Evolutionary conservation across 2,888 invertebrate genomes (phyloP).

Genomic region (Tiphia femorata): DNA sequence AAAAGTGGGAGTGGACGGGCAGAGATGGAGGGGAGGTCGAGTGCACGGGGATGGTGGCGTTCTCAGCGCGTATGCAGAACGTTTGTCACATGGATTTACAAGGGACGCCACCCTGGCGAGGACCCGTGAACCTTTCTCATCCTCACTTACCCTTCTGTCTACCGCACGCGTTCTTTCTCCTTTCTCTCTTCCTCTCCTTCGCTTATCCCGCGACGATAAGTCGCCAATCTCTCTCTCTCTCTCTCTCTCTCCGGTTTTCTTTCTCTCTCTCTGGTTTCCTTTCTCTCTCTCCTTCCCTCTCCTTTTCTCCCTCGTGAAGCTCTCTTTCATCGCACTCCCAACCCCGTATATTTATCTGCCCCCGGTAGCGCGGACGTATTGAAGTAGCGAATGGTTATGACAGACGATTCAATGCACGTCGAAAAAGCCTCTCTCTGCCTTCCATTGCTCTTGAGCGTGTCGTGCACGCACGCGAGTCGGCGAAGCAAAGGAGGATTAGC

Average conservation of each 20-base stretch:
- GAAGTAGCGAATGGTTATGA: slow-evolving; percentile 38
- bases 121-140: too few species aligned
- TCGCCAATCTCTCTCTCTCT: neutral
- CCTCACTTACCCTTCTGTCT: neutral
- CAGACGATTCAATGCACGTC: slow-evolving; percentile 37
- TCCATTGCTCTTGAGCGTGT: slow-evolving; percentile 1
- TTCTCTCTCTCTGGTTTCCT: neutral
- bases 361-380: slow-evolving; percentile 18
- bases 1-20: too few species aligned
- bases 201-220: neutral
- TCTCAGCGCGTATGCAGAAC: too few species aligned
- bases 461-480: too few species aligned
- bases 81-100: too few species aligned
- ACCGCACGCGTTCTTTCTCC: neutral
- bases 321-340: slow-evolving; percentile 26
- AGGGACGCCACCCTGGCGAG: too few species aligned
- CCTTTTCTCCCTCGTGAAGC: slow-evolving; percentile 11
- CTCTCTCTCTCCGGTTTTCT: neutral
- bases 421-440: slow-evolving; percentile 4
- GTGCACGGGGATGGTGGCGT: too few species aligned
- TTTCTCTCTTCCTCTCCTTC: neutral
- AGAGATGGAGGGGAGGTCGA: too few species aligned
- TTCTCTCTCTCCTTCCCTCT: neutral
- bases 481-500: too few species aligned
- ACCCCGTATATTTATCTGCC: neutral